Evolutionary conservation across 2,113 vertebrate genomes (phyloP).

Genomic region (Hylia prasina): DNA sequence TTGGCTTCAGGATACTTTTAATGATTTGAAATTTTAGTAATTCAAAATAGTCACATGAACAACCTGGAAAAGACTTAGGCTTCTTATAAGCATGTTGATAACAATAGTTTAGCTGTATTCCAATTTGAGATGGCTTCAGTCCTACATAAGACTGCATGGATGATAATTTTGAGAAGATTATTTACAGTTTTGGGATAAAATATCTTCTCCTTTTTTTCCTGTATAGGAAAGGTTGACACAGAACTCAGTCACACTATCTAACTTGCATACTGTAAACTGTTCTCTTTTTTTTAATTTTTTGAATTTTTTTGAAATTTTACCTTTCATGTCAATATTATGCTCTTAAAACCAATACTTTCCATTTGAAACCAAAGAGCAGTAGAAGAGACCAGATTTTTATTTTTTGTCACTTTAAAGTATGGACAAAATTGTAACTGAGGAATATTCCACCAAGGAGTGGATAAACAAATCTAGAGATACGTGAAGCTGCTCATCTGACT

Average conservation of each 20-base stretch:
- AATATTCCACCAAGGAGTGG: background rate
- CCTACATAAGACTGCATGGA: background rate
- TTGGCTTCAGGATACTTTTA: background rate
- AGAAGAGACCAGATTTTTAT: background rate
- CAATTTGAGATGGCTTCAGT: background rate
- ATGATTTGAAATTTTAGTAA: slow-evolving; percentile 1
- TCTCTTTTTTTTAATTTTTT: background rate
- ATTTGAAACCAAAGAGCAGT: background rate
- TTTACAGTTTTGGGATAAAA: background rate
- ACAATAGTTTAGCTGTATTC: background rate
- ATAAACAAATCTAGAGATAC: background rate
- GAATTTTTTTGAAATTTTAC: background rate
- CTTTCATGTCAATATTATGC: background rate
- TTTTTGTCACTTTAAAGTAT: background rate
- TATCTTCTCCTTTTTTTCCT: background rate
- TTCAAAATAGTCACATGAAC: background rate
- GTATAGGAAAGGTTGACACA: background rate
- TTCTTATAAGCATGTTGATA: background rate
- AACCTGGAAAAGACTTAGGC: slow-evolving; percentile 12
- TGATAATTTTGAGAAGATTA: background rate
- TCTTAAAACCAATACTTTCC: background rate
- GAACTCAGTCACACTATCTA: background rate
- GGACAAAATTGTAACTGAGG: background rate
- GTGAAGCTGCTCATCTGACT: fast-evolving
- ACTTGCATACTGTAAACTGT: background rate